Evolutionary conservation across 2,888 invertebrate species (phyloP).

Genomic region (Drosophila anomelani): DNA sequence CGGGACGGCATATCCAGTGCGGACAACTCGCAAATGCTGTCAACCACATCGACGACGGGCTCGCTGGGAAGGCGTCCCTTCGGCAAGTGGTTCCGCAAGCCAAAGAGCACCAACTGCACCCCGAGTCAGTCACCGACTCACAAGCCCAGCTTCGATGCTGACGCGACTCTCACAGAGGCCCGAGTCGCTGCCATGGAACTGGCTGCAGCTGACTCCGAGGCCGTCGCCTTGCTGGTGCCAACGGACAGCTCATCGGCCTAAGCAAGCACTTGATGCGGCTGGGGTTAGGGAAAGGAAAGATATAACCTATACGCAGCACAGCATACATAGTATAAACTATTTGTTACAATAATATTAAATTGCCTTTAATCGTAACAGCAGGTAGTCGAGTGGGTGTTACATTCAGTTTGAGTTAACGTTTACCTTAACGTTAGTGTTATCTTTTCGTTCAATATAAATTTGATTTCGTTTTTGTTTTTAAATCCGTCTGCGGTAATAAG

Average conservation of each 20-base stretch:
- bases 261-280: constrained; percentile 7
- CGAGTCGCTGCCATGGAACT: constrained; percentile 68
- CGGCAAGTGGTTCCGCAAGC: constrained; percentile 85
- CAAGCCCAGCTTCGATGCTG: constrained; percentile 77
- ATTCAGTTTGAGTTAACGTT: constrained; percentile 33
- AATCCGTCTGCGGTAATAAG: constrained; percentile 2
- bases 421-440: constrained; percentile 36
- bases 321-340: constrained; percentile 41
- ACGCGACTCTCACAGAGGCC: constrained; percentile 66
- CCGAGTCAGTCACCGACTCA: constrained; percentile 85
- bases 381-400: constrained; percentile 25
- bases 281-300: constrained; percentile 7
- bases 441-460: constrained; percentile 22
- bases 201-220: constrained; percentile 47
- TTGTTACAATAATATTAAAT: constrained; percentile 50
- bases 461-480: constrained; percentile 10
- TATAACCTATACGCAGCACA: constrained; percentile 12
- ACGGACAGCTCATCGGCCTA: constrained; percentile 55
- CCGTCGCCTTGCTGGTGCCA: constrained; percentile 39
- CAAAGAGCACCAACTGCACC: constrained; percentile 84
- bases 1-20: constrained; percentile 59
- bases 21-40: constrained; percentile 56
- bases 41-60: constrained; percentile 81
- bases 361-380: constrained; percentile 48
- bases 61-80: constrained; percentile 84